Evolutionary conservation across 2,113 vertebrate species (phyloP).

Genomic region (Leptocoma aspasia): DNA sequence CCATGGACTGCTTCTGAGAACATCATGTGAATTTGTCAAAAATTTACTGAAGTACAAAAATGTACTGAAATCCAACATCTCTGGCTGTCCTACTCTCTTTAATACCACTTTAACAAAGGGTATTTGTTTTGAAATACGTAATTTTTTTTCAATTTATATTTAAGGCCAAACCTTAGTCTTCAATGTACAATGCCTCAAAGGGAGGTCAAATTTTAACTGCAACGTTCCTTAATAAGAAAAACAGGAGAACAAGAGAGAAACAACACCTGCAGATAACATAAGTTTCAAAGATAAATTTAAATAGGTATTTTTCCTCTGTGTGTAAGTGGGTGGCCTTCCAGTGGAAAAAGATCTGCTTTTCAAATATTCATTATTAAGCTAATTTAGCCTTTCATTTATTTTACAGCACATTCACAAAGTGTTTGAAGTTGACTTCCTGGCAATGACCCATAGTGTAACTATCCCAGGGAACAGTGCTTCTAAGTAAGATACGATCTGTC

Average conservation of each 20-base stretch:
- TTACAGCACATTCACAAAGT: not conserved
- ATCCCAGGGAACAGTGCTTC: not conserved
- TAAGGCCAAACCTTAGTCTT: not conserved
- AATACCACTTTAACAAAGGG: not conserved
- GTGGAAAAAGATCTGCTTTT: not conserved
- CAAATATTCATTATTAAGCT: not conserved
- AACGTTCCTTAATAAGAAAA: not conserved
- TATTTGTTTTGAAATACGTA: not conserved
- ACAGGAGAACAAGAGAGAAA: not conserved
- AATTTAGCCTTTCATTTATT: not conserved
- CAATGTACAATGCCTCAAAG: not conserved
- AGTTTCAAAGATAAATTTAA: not conserved
- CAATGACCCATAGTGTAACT: not conserved
- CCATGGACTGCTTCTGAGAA: not conserved
- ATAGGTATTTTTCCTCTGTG: not conserved
- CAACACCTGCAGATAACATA: rapidly evolving
- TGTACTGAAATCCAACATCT: not conserved
- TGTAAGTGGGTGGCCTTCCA: not conserved
- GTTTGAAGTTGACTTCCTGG: not conserved
- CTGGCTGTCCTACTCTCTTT: not conserved
- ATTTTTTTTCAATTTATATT: not conserved
- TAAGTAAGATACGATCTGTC: not conserved
- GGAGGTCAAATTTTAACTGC: not conserved
- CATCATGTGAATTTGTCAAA: not conserved
- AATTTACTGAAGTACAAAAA: not conserved